Percentiles rank a stretch among this genome's conserved stretches.
Conservation (phyloP, 1,140 invertebrate genomes). For the Lepidurus couesii region DNA sequence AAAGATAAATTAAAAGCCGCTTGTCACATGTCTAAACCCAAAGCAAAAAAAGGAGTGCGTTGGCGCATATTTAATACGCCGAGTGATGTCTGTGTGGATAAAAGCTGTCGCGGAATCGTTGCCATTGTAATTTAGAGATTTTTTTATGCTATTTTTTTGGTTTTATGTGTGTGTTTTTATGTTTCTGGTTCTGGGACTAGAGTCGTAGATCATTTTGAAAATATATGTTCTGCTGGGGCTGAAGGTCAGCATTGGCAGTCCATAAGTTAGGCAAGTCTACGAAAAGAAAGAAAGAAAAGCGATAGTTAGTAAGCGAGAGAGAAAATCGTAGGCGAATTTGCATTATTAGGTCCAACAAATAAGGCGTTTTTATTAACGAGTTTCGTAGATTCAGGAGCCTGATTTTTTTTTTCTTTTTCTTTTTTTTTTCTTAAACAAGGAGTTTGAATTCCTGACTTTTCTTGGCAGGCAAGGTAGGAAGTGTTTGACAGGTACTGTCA, state of each 20-base stretch:
- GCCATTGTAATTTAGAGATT: background rate
- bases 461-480: background rate
- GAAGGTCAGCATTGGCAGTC: slow-evolving; percentile 17
- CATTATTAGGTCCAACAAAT: background rate
- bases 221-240: background rate
- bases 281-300: background rate
- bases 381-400: background rate
- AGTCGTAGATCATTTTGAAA: slow-evolving; percentile 13
- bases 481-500: slow-evolving; percentile 21
- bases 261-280: background rate
- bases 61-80: background rate
- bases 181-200: background rate
- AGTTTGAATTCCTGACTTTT: background rate
- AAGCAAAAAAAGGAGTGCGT: background rate
- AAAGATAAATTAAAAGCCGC: background rate
- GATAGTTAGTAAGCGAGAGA: background rate
- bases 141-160: background rate
- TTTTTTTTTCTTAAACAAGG: background rate
- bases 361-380: background rate
- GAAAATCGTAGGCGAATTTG: background rate
- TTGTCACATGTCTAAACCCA: background rate
- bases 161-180: background rate
- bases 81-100: slow-evolving; percentile 3
- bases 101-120: slow-evolving; percentile 5
- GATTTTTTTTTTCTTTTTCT: too few species aligned